Base-by-base conservation (phyloP, 2,797 vertebrate genomes). In the Salmo trutta region DNA sequence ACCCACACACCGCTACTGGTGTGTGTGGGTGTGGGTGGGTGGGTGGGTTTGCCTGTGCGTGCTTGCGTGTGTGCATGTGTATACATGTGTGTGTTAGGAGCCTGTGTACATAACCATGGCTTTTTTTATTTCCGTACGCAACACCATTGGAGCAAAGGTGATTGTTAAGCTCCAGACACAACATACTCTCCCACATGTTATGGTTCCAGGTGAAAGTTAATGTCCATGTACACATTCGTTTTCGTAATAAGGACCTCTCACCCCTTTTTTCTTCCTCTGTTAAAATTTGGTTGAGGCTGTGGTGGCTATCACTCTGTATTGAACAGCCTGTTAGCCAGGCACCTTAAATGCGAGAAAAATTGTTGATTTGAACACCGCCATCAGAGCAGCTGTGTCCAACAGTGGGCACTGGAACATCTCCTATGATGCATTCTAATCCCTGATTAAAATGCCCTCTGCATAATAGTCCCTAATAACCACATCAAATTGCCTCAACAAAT, bases 401-500 rank as follows among this genome's bases (percentile, higher is more conserved):
- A 82, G 86, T 86, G 89, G 84, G 88, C 83, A 90, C 89, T 84
- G 86, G 93, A 93, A 94, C 93, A 94, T 90, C 66, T 82, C 80
- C 79, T 81, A 69, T 85, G 80, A 81, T 91, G 94, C 94, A 95
- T 95, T 82, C 87, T 94, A 92, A 95, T 95, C 84, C 73, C 74
- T 81, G 77, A 94, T 95, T 95, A 94, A 92, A 90, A 86, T 82
- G 62, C 88, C 80, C 84, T 27, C 74, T 73, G 78, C 79, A 85
- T 94, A 94, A 95, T 88, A 86, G 87, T 83, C 83, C 87, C 84
- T 93, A 93, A 94, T 89, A 91, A 91, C 91, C 87, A 88, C 85
- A 84, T 88, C 87, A 94, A 93, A 95, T 94, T 93, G 90, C 88
- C 88, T 91, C 84, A 82, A 84, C 90, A 88, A 90, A 94, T 93